Evolutionary conservation across 2,113 vertebrate genomes (phyloP).

Genomic region (Porphyrio hochstetteri): DNA sequence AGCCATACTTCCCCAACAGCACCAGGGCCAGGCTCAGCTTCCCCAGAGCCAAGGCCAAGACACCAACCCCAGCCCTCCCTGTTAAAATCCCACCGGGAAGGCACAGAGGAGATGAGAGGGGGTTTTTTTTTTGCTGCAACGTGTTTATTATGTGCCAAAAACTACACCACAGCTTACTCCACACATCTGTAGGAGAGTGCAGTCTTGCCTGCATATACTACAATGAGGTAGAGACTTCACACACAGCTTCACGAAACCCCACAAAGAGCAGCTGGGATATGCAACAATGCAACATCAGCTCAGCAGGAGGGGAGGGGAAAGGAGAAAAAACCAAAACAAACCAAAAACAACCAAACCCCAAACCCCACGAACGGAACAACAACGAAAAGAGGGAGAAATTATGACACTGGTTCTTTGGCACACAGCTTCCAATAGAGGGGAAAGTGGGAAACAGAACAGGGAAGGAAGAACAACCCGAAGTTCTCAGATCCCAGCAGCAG

Average conservation of each 20-base stretch:
- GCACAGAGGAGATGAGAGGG: background rate
- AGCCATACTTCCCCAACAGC: rapidly evolving
- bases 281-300: constrained; percentile 86
- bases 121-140: constrained; percentile 90
- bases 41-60: background rate
- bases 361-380: background rate
- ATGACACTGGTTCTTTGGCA: constrained; percentile 93
- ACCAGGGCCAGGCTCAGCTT: background rate
- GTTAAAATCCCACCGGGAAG: rapidly evolving
- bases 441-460: constrained; percentile 14
- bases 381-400: constrained; percentile 56
- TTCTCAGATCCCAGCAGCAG: constrained; percentile 81
- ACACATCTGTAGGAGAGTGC: constrained; percentile 92
- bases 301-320: constrained; percentile 74
- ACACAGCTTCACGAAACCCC: constrained; percentile 87
- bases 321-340: too few species aligned
- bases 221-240: constrained; percentile 99
- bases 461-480: constrained; percentile 52
- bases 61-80: rapidly evolving
- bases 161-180: constrained; percentile 91
- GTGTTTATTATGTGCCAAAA: constrained; percentile 99
- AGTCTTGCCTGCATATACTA: constrained; percentile 95
- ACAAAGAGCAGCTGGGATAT: constrained; percentile 96
- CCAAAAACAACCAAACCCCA: too few species aligned
- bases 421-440: constrained; percentile 88